Percentiles rank a stretch among this genome's conserved stretches.
phyloP scores from a whole-genome alignment of 1,140 invertebrate species.

The Aethina tumida region DNA sequence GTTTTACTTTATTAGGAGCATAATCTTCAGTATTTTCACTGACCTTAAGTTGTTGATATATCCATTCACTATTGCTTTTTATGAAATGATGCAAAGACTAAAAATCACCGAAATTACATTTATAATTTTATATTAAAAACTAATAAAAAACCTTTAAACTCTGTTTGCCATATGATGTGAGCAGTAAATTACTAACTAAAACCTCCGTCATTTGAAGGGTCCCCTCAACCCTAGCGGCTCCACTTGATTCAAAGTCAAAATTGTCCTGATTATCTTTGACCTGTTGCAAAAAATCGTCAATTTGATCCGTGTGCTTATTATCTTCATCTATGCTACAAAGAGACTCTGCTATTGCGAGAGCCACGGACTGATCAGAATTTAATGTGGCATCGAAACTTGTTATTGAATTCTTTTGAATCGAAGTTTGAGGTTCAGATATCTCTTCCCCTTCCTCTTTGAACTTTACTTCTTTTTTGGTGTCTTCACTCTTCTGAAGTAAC shows the following conservation, averaged over 20 bases:
- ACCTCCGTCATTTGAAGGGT: conserved; percentile 41
- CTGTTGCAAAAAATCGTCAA: conserved; percentile 47
- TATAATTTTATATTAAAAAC: no score
- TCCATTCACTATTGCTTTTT: conserved; percentile 52
- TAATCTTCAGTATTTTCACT: conserved; percentile 32
- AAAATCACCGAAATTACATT: conserved; percentile 17
- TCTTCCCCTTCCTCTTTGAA: background rate
- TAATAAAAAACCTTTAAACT: conserved; percentile 40
- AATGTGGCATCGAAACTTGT: conserved; percentile 38
- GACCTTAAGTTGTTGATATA: conserved; percentile 48
- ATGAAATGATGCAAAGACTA: conserved; percentile 59
- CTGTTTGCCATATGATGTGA: conserved; percentile 42
- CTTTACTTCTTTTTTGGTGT: conserved; percentile 15
- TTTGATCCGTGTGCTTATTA: conserved; percentile 60
- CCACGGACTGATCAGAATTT: conserved; percentile 32
- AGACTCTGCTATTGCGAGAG: conserved; percentile 56
- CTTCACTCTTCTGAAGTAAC: conserved; percentile 28
- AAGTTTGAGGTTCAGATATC: no score
- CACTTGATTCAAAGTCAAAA: conserved; percentile 32
- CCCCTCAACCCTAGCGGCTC: conserved; percentile 39
- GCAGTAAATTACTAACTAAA: conserved; percentile 44
- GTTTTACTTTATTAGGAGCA: conserved; percentile 37
- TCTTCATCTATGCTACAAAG: conserved; percentile 69
- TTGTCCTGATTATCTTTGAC: conserved; percentile 37
- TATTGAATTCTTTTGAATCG: no score